Evolutionary conservation across 2,888 invertebrate genomes (phyloP), one percentile per base, ranked within the genome.

Genomic region (Aethes cnicana): DNA sequence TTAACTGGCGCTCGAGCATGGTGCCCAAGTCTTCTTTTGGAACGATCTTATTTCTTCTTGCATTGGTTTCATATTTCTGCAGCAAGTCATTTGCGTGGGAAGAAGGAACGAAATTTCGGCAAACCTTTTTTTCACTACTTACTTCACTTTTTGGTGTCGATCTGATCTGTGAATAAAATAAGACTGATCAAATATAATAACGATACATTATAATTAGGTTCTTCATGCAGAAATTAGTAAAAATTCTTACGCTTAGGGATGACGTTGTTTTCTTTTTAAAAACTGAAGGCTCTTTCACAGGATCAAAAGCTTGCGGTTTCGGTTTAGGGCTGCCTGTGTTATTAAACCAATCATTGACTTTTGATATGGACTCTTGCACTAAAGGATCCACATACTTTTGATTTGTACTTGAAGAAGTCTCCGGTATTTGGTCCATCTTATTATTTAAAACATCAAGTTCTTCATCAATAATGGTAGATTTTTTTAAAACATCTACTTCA

Each of bases 311-410:
- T 46, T 18, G 14, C n/a, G 8, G 17, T 16, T 63, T 63, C 0
- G 35, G 52, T 20, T 61, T 48, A 0, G 44, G 26, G 1, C 59
- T 50, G 3, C 57, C 50, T 6, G 60, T 56, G 12, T 59, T 55
- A 7, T 63, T 58, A 0, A 79, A 43, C 79, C 79, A 79, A 4
- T 57, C 58, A 1, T 62, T 72, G 0, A 79, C 79, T 52, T 76
- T 77, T 0, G 64, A 57, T 3, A 75, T 72, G 0, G 77, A 75
- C n/a, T 65, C 59, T 50, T 66, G 59, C 0, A 71, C 36, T 11
- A 60, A 52, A 0, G 63, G 60, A 26, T 69, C 64, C 20, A 14
- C 14, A n/a, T 39, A 39, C 3, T 32, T 12, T n/a, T n/a, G n/a
- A n/a, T n/a, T n/a, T n/a, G n/a, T n/a, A n/a, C n/a, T n/a, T n/a